These are phyloP conservation scores for Periphyllus acericola DNA, from an alignment of 2,888 invertebrate species.

Conservation along the genomic window DNA sequence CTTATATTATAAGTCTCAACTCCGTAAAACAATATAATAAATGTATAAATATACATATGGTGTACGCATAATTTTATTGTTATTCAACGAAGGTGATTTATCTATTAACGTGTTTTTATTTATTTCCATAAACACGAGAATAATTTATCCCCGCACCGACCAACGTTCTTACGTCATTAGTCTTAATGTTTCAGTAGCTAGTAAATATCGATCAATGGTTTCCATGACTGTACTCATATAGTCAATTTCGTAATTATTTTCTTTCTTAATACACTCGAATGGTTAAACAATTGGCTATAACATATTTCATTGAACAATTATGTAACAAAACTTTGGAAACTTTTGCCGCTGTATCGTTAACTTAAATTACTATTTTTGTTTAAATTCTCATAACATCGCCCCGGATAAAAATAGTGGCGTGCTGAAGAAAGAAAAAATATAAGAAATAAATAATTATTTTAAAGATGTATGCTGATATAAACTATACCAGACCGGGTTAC, in stretches of 20 bases:
- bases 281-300: neutral
- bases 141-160: neutral
- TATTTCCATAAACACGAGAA: no score
- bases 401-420: neutral
- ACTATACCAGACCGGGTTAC: neutral
- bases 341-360: neutral
- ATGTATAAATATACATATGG: no score
- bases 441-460: neutral
- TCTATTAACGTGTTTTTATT: no score
- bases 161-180: neutral
- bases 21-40: no score
- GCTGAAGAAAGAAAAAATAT: neutral
- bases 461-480: neutral
- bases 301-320: neutral
- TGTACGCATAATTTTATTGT: no score
- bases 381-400: neutral
- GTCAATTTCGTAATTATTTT: neutral
- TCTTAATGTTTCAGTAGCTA: neutral
- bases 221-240: neutral
- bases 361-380: neutral
- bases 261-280: neutral
- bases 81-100: no score
- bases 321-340: neutral
- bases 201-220: neutral
- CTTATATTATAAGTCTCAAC: no score